These are phyloP conservation scores for Agrenia bidenticulata DNA, from an alignment of 2,888 invertebrate genomes.

Conservation along the genomic window DNA sequence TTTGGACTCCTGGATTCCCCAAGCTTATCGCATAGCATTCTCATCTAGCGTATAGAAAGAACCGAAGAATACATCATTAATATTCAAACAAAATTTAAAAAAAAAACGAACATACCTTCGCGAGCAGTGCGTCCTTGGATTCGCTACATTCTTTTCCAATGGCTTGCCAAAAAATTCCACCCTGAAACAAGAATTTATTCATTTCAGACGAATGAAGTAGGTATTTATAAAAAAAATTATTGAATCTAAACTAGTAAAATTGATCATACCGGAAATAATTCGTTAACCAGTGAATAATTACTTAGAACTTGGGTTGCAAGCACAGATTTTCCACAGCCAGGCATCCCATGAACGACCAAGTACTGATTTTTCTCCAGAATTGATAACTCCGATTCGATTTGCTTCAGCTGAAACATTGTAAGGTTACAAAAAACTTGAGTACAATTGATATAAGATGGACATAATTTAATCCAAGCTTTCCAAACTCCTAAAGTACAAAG, in stretches of 20 bases:
- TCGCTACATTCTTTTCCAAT: slow-evolving; percentile 57
- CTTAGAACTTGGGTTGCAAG: slow-evolving; percentile 59
- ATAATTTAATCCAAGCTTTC: background rate
- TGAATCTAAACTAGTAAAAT: slow-evolving; percentile 3
- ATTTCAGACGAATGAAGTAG: background rate
- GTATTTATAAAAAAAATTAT: slow-evolving; percentile 4
- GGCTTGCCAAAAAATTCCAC: slow-evolving; percentile 59
- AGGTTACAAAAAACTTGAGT: background rate
- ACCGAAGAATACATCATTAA: background rate
- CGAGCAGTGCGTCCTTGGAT: slow-evolving; percentile 61
- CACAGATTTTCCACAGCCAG: slow-evolving; percentile 73
- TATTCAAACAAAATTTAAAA: background rate
- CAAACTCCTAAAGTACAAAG: too few relatives aligned
- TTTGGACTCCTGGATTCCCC: slow-evolving; percentile 43
- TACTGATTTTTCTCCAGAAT: slow-evolving; percentile 62
- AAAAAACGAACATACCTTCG: slow-evolving; percentile 32
- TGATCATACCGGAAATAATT: slow-evolving; percentile 23
- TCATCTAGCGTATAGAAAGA: slow-evolving; percentile 32
- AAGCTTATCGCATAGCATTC: slow-evolving; percentile 47
- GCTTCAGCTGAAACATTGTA: slow-evolving; percentile 30
- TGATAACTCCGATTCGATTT: slow-evolving; percentile 59
- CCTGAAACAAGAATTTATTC: slow-evolving; percentile 51
- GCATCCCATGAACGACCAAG: slow-evolving; percentile 70
- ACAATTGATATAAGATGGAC: background rate
- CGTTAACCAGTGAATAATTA: slow-evolving; percentile 19